phyloP scores from a whole-genome alignment of 2,888 invertebrate genomes.

The Xestia xanthographa region DNA sequence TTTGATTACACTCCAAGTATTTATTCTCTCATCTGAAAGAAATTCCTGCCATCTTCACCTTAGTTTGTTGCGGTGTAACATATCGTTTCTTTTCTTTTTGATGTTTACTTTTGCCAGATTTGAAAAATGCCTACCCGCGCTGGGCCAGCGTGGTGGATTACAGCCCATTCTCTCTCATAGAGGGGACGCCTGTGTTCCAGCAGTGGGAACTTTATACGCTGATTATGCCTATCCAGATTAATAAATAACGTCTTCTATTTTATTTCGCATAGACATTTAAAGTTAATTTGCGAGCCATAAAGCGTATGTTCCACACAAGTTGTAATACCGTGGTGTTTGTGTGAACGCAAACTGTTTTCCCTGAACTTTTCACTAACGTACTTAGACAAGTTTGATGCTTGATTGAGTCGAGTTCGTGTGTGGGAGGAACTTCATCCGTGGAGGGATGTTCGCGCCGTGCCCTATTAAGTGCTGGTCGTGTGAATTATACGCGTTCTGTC shows the following conservation, averaged over 20 bases:
- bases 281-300: not conserved
- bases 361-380: constrained; percentile 48
- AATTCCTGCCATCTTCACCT: not conserved
- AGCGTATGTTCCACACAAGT: constrained; percentile 20
- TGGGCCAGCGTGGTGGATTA: not conserved
- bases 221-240: not conserved
- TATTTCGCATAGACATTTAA: not conserved
- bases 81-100: not conserved
- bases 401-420: constrained; percentile 49
- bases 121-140: not conserved
- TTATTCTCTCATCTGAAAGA: too few relatives aligned
- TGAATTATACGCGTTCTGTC: not conserved
- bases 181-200: not conserved
- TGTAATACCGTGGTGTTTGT: constrained; percentile 43
- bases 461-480: constrained; percentile 1
- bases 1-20: too few relatives aligned
- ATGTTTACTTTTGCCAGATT: not conserved
- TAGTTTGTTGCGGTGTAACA: not conserved
- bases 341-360: constrained; percentile 38
- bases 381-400: constrained; percentile 55
- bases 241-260: not conserved
- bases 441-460: constrained; percentile 7
- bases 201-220: not conserved
- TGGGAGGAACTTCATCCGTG: constrained; percentile 24
- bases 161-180: not conserved